These are phyloP conservation scores for Sphaerodactylus townsendi DNA, from an alignment of 2,113 vertebrate genomes.

Conservation along the genomic window DNA sequence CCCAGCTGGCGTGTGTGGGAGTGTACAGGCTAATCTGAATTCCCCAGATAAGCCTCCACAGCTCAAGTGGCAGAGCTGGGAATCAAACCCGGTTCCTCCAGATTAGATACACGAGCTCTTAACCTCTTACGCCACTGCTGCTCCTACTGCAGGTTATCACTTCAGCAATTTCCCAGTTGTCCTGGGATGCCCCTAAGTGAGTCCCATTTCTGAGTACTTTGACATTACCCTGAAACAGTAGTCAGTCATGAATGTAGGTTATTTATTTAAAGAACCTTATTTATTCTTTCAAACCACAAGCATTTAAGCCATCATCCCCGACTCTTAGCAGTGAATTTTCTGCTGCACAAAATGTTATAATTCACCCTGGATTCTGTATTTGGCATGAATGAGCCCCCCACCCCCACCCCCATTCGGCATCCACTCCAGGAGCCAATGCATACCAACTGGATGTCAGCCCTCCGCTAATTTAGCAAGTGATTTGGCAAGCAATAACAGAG, in stretches of 20 bases:
- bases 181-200: not conserved
- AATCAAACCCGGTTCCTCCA: no score
- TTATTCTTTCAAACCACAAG: not conserved
- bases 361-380: not conserved
- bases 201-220: not conserved
- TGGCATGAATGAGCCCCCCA: not conserved
- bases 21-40: no score
- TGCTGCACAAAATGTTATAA: not conserved
- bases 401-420: no score
- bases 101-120: no score
- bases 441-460: not conserved
- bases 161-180: not conserved
- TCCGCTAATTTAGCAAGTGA: not conserved
- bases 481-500: not conserved
- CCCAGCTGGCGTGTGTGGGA: no score
- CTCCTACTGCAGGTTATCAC: not conserved
- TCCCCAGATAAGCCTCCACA: no score
- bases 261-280: not conserved
- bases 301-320: not conserved
- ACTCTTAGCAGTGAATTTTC: not conserved
- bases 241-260: not conserved
- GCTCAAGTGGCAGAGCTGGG: no score
- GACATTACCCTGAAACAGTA: not conserved
- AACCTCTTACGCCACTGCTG: no score
- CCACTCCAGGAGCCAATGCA: not conserved